Conservation (phyloP, 2,113 vertebrate species). For the Oncorhynchus masou region DNA sequence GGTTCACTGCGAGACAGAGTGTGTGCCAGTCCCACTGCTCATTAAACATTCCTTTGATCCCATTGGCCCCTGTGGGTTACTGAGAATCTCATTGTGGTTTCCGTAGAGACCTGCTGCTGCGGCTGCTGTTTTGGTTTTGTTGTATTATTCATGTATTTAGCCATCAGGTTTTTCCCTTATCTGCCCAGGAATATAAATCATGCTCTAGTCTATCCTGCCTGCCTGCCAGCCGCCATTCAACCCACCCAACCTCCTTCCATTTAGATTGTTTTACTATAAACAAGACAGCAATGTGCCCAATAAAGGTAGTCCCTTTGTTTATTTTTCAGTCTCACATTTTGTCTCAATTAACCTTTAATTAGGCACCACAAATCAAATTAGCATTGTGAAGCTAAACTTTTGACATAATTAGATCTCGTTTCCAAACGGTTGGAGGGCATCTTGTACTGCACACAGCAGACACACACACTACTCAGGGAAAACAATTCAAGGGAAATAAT, state of each 20-base stretch:
- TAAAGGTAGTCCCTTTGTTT: neutral
- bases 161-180: neutral
- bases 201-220: no score
- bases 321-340: neutral
- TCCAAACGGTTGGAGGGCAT: slow-evolving; percentile 34
- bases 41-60: slow-evolving; percentile 48
- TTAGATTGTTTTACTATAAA: neutral
- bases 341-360: slow-evolving; percentile 49
- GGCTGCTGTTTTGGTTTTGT: slow-evolving; percentile 3
- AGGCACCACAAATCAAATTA: slow-evolving; percentile 29
- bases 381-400: slow-evolving; percentile 14
- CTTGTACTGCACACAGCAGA: slow-evolving; percentile 6
- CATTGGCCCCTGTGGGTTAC: slow-evolving; percentile 35
- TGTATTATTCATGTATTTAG: slow-evolving; percentile 5
- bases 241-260: neutral
- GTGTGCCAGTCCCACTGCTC: slow-evolving; percentile 37
- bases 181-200: neutral
- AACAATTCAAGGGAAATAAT: slow-evolving; percentile 24
- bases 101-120: neutral
- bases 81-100: slow-evolving; percentile 33
- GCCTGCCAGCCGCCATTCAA: neutral
- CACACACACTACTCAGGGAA: slow-evolving; percentile 5
- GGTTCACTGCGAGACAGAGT: slow-evolving; percentile 23
- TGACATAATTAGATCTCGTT: slow-evolving; percentile 43
- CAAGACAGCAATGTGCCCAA: neutral